These are phyloP conservation scores for Stegostoma tigrinum DNA, from an alignment of 2,113 vertebrate species.

Conservation along the genomic window DNA sequence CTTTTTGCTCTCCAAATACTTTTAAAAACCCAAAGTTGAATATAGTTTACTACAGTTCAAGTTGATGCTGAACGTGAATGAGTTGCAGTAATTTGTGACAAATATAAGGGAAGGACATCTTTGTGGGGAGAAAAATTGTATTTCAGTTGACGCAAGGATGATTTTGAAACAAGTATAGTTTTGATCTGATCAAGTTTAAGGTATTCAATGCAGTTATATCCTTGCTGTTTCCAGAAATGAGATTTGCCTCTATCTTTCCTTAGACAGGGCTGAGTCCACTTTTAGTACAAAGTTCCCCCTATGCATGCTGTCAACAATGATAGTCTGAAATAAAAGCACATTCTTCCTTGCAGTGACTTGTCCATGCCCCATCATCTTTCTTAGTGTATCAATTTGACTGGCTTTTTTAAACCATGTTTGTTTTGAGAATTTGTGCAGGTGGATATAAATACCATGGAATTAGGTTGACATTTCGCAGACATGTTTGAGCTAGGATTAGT, in stretches of 20 bases:
- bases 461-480: neutral
- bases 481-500: neutral
- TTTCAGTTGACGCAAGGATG: neutral
- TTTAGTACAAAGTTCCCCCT: neutral
- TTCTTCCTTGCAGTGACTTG: neutral
- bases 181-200: neutral
- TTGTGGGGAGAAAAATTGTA: neutral
- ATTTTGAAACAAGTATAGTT: neutral
- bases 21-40: neutral
- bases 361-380: neutral
- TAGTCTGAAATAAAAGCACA: neutral
- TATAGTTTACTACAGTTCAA: neutral
- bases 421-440: neutral
- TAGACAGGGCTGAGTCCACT: neutral
- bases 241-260: neutral
- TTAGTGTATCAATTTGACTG: neutral
- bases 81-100: neutral
- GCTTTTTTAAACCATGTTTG: neutral
- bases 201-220: neutral
- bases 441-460: neutral
- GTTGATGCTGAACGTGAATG: neutral
- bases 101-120: neutral
- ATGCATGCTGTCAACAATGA: neutral
- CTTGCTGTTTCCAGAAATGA: neutral
- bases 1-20: neutral